phyloP scores from a whole-genome alignment of 2,888 invertebrate species.

The Microplitis manilae region DNA sequence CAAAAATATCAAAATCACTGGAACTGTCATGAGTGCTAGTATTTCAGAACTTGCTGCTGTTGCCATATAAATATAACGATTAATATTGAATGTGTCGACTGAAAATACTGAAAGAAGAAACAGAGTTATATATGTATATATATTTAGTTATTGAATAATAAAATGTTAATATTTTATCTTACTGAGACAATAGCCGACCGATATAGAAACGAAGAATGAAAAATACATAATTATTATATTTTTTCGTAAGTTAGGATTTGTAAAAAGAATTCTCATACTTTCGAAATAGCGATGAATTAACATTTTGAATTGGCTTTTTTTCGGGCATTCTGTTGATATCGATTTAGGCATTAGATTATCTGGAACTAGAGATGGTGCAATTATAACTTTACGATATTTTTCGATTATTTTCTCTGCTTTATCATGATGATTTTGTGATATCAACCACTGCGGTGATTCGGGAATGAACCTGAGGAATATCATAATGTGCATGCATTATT shows the following conservation, averaged over 20 bases:
- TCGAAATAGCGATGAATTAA: neutral
- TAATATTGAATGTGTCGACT: neutral
- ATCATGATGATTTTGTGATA: neutral
- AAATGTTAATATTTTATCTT: neutral
- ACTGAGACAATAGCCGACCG: neutral
- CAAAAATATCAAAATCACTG: neutral
- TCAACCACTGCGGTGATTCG: neutral
- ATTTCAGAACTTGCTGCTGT: constrained; percentile 74
- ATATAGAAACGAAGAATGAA: neutral
- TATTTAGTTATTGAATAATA: neutral
- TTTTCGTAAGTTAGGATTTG: neutral
- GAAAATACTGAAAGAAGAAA: neutral
- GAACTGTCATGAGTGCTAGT: neutral
- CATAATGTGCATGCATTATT: neutral
- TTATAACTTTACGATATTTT: neutral
- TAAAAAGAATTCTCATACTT: neutral
- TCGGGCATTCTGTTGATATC: neutral
- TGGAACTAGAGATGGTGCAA: neutral
- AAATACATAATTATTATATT: neutral
- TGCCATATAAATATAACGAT: constrained; percentile 49
- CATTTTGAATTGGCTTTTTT: neutral
- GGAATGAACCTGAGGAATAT: neutral
- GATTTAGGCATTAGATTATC: neutral
- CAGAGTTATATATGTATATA: neutral
- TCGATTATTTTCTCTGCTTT: neutral